Base-by-base conservation (phyloP, 2,113 vertebrate species). In the Thamnophis sirtalis region DNA sequence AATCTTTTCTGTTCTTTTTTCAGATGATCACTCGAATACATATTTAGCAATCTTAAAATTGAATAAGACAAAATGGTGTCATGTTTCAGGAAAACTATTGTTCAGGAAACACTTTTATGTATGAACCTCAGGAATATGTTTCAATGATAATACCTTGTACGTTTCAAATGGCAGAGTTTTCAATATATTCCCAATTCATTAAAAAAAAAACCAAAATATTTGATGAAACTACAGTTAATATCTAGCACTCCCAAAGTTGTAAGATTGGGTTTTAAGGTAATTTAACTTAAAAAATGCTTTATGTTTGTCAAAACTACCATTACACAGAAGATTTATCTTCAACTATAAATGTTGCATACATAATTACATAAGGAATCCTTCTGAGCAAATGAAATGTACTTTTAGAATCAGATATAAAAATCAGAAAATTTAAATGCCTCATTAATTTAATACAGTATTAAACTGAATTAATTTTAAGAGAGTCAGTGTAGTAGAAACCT, bases 81-180 rank as follows among this genome's bases (percentile, higher is more conserved):
- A 88, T 43, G 91, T 89, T 94, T 90, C 73, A 58, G 4, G 21
- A 94, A 93, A 80, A 84, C 51, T 92, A 49, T 87, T 13, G 55
- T 94, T 92, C 87, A 91, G 94, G 92, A 86, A 94, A 50, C 33
- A 89, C 84, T 88, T 91, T 87, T 48, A 91, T 92, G 94, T 91
- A 93, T 94, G 87, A 94, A 94, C 94, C 56, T 94, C 95, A 94
- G 94, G 91, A 22, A 94, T 94, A 93, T 92, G 92, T 94, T 94
- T 92, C 93, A 95, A 94, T 94, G 55, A 95, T 95, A 95, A 91
- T 92, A 94, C 80, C 86, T 93, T 56, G 88, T 92, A 89, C 91
- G 86, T 90, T 92, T 93, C 84, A 93, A 94, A 95, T 88, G 94
- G 38, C 2, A 91, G 21, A 11, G 88, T 84, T 60, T 93, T 92